These are phyloP conservation scores for Hypotaenidia philippensis DNA, from an alignment of 2,797 vertebrate species.

Conservation along the genomic window DNA sequence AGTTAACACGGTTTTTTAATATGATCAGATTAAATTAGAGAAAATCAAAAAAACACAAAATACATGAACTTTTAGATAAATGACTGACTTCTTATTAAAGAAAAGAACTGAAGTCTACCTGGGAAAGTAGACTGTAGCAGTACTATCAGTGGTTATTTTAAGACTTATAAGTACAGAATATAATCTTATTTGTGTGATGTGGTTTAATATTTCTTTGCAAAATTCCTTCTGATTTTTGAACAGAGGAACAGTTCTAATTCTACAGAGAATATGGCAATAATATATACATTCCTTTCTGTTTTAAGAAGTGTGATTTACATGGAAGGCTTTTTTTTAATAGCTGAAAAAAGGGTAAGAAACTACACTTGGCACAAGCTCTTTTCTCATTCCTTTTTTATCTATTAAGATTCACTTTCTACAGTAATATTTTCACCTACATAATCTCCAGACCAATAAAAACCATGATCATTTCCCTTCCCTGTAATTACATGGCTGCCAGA, in stretches of 20 bases:
- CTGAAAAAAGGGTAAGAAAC: background rate
- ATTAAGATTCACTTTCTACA: background rate
- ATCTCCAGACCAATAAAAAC: slow-evolving; percentile 23
- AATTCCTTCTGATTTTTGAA: background rate
- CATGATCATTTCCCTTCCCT: background rate
- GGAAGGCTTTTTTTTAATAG: background rate
- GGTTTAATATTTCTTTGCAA: background rate
- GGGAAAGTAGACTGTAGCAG: background rate
- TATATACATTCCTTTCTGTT: background rate
- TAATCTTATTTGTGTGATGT: background rate
- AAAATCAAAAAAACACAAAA: too few relatives aligned
- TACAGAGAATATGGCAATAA: background rate
- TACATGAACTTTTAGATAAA: background rate
- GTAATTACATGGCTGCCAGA: slow-evolving; percentile 23
- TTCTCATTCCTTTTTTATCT: background rate
- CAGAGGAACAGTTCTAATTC: background rate
- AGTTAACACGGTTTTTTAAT: background rate
- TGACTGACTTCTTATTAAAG: background rate
- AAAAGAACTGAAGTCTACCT: background rate
- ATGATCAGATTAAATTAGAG: background rate
- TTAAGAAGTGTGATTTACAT: background rate
- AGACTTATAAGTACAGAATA: background rate
- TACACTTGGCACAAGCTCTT: background rate
- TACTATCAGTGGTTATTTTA: background rate
- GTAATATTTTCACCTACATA: background rate